These are phyloP conservation scores for Mamestra configurata DNA, from an alignment of 1,140 invertebrate genomes.

Conservation along the genomic window DNA sequence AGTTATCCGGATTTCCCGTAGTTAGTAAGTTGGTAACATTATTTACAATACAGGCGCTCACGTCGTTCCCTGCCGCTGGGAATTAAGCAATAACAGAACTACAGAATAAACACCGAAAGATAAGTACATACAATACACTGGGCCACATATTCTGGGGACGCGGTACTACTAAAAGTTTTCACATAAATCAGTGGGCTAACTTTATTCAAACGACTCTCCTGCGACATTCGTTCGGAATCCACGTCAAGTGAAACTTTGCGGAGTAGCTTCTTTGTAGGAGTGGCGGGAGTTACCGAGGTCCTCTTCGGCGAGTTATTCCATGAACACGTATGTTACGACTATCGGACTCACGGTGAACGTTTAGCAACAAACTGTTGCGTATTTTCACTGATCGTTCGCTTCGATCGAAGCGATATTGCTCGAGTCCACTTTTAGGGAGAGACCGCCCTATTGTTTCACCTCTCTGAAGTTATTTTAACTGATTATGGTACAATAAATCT, in stretches of 20 bases:
- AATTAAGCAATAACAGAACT: constrained; percentile 62
- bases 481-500: too few species aligned
- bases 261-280: constrained; percentile 73
- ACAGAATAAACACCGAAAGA: constrained; percentile 70
- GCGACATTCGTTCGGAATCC: constrained; percentile 82
- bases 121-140: constrained; percentile 72
- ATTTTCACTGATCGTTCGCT: not conserved
- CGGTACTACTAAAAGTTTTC: constrained; percentile 74
- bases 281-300: constrained; percentile 62
- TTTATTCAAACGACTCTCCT: constrained; percentile 86
- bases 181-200: constrained; percentile 84
- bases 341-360: constrained; percentile 38
- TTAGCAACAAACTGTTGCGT: constrained; percentile 53
- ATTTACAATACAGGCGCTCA: constrained; percentile 56
- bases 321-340: constrained; percentile 61
- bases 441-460: too few species aligned
- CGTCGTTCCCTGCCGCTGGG: constrained; percentile 56
- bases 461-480: too few species aligned
- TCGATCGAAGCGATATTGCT: too few species aligned
- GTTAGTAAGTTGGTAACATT: constrained; percentile 54
- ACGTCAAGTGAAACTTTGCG: constrained; percentile 79
- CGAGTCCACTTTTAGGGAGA: too few species aligned
- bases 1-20: constrained; percentile 5
- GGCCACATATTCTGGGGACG: constrained; percentile 66
- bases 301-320: constrained; percentile 60